Conservation (phyloP, 2,888 invertebrate species). For the Corbicula japonica region DNA sequence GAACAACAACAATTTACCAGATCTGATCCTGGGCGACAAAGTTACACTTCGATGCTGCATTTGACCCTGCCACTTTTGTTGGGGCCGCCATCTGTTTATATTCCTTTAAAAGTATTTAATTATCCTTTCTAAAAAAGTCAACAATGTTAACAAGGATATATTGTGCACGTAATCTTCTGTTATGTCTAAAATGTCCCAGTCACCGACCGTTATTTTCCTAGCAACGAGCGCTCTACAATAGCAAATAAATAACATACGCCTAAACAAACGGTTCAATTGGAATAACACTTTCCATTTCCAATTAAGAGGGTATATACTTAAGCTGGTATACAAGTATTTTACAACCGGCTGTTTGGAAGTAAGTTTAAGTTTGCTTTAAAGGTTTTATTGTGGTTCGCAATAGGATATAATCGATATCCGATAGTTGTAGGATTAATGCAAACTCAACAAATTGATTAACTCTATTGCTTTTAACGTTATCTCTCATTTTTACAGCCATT, state of each 20-base stretch:
- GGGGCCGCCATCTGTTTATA: slow-evolving; percentile 37
- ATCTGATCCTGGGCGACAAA: slow-evolving; percentile 85
- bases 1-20: no score
- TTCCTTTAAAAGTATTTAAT: no score
- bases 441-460: slow-evolving; percentile 10
- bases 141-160: neutral
- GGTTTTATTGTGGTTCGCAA: slow-evolving; percentile 14
- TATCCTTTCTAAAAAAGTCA: no score
- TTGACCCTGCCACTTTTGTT: slow-evolving; percentile 5
- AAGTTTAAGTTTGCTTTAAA: slow-evolving; percentile 2
- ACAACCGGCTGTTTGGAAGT: slow-evolving; percentile 23
- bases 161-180: neutral
- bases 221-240: slow-evolving; percentile 28
- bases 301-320: slow-evolving; percentile 39
- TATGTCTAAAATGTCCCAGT: slow-evolving; percentile 8
- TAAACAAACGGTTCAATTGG: slow-evolving; percentile 17
- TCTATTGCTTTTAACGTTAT: slow-evolving; percentile 6
- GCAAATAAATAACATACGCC: slow-evolving; percentile 24
- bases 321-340: slow-evolving; percentile 29
- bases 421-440: slow-evolving; percentile 17
- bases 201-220: slow-evolving; percentile 7
- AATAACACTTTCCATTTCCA: slow-evolving; percentile 49
- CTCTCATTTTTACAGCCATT: neutral
- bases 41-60: slow-evolving; percentile 80
- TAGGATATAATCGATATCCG: slow-evolving; percentile 18